These are phyloP conservation scores for Drosophila pallidifrons DNA, from an alignment of 1,140 invertebrate genomes.

Conservation along the genomic window DNA sequence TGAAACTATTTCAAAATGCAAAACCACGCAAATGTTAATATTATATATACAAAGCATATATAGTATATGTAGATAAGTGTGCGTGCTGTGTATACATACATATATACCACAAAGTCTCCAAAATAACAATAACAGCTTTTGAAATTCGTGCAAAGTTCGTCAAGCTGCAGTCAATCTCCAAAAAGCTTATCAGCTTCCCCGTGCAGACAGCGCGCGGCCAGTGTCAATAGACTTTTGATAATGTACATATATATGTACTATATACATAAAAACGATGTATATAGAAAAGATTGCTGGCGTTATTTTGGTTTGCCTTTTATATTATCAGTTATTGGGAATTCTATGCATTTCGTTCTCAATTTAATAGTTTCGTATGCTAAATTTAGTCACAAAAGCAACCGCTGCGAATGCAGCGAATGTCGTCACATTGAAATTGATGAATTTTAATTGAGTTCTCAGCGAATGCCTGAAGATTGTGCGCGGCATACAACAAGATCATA, in stretches of 20 bases:
- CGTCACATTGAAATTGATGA: slow-evolving; percentile 31
- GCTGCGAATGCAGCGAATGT: neutral
- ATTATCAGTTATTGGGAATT: slow-evolving; percentile 45
- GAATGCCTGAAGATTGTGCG: slow-evolving; percentile 35
- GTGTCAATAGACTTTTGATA: slow-evolving; percentile 78
- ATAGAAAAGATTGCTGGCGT: slow-evolving; percentile 11
- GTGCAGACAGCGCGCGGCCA: slow-evolving; percentile 59
- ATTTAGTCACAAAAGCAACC: slow-evolving; percentile 47
- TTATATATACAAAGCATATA: neutral
- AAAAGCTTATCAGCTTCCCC: slow-evolving; percentile 53
- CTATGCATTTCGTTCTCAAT: slow-evolving; percentile 37
- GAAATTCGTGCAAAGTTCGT: slow-evolving; percentile 57
- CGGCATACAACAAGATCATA: slow-evolving; percentile 61
- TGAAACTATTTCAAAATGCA: slow-evolving; percentile 17
- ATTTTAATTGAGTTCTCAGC: slow-evolving; percentile 54
- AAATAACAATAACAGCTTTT: slow-evolving; percentile 28
- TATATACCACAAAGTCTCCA: slow-evolving; percentile 3
- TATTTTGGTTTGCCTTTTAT: slow-evolving; percentile 28
- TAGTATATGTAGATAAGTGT: slow-evolving; percentile 1
- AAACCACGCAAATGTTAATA: neutral
- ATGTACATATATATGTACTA: slow-evolving; percentile 15
- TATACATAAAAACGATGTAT: slow-evolving; percentile 8
- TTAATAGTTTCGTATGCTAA: slow-evolving; percentile 43
- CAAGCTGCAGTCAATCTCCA: slow-evolving; percentile 54
- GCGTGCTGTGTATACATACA: neutral